Evolutionary conservation across 2,113 vertebrate species (phyloP).

Genomic region (Desmodus rotundus): DNA sequence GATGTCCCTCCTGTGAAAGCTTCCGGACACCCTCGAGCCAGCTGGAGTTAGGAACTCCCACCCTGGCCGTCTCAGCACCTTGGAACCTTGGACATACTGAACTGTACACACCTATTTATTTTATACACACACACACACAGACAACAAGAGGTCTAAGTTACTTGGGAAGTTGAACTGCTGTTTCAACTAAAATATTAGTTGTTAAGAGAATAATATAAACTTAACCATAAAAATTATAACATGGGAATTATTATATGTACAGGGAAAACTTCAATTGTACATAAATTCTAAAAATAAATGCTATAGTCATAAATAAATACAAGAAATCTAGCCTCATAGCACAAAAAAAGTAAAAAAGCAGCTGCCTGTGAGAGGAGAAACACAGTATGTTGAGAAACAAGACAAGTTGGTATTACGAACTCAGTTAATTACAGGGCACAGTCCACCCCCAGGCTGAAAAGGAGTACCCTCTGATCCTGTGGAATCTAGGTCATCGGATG

Average conservation of each 20-base stretch:
- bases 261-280: not conserved
- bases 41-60: not conserved
- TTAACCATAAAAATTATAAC: not conserved
- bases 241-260: not conserved
- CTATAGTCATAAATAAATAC: constrained; percentile 19
- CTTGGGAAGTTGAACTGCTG: not conserved
- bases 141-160: not conserved
- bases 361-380: not conserved
- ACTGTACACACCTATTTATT: not conserved
- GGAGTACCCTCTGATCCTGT: not conserved
- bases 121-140: not conserved
- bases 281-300: not conserved
- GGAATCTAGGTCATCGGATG: constrained; percentile 54
- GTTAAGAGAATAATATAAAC: not conserved
- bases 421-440: constrained; percentile 41
- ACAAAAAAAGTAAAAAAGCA: constrained; percentile 42
- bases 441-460: constrained; percentile 45
- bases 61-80: not conserved
- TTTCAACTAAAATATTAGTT: constrained; percentile 3
- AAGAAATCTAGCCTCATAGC: not conserved
- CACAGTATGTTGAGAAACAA: constrained; percentile 7
- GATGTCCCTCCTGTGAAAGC: not conserved
- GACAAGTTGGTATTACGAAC: constrained; percentile 4
- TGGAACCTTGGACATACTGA: not conserved
- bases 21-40: not conserved